These are phyloP conservation scores for Drosophila kurseongensis DNA, from an alignment of 1,140 invertebrate genomes.

Conservation along the genomic window DNA sequence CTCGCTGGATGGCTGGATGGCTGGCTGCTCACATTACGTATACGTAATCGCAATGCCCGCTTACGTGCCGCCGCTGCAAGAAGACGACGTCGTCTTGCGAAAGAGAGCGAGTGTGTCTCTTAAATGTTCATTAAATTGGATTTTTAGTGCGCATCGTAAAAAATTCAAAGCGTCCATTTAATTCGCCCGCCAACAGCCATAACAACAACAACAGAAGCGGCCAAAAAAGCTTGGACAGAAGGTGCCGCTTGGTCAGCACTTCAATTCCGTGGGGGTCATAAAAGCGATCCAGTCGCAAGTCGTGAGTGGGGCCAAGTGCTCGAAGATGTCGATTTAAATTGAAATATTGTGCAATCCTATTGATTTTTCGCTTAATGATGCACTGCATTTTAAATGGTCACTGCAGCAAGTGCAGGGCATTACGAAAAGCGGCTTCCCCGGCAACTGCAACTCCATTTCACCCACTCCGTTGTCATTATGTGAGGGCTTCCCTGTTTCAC, in stretches of 20 bases:
- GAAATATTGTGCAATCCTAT: slow-evolving; percentile 77
- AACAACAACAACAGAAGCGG: slow-evolving; percentile 50
- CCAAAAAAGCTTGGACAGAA: slow-evolving; percentile 43
- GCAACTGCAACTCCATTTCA: slow-evolving; percentile 4
- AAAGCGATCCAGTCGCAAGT: slow-evolving; percentile 51
- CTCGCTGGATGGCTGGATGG: slow-evolving; percentile 16
- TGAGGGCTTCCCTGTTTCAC: slow-evolving; percentile 10
- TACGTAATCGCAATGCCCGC: slow-evolving; percentile 73
- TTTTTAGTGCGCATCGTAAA: slow-evolving; percentile 84
- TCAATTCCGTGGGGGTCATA: slow-evolving; percentile 61
- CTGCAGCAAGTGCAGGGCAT: slow-evolving; percentile 43
- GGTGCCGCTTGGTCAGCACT: slow-evolving; percentile 58
- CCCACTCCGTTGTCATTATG: slow-evolving; percentile 62
- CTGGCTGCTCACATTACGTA: slow-evolving; percentile 66
- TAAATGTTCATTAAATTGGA: slow-evolving; percentile 84
- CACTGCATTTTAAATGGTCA: slow-evolving; percentile 68
- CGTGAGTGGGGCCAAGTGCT: slow-evolving; percentile 20
- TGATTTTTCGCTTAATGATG: slow-evolving; percentile 77
- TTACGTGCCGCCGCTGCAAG: slow-evolving; percentile 59
- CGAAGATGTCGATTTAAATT: slow-evolving; percentile 61
- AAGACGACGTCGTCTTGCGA: slow-evolving; percentile 21
- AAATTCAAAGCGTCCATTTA: slow-evolving; percentile 83
- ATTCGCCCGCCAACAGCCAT: slow-evolving; percentile 67
- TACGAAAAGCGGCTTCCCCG: not conserved
- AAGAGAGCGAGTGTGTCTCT: slow-evolving; percentile 67